These are phyloP conservation scores for Halictus ligatus DNA, from an alignment of 2,888 invertebrate genomes.

Conservation along the genomic window DNA sequence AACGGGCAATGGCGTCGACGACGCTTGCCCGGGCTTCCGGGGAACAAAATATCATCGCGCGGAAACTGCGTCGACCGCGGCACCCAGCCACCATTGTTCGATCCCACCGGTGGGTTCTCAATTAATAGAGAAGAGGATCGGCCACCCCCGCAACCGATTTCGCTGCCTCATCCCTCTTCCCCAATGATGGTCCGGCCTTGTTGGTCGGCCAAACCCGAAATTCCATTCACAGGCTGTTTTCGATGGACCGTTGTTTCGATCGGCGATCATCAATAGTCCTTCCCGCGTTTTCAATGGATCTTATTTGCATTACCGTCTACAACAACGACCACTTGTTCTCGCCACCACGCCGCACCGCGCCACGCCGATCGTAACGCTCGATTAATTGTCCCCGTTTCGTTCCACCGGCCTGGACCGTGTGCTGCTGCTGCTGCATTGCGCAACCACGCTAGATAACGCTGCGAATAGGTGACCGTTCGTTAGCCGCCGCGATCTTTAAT, in stretches of 20 bases:
- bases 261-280: conserved; percentile 32
- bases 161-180: not conserved
- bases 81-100: conserved; percentile 22
- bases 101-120: conserved; percentile 37
- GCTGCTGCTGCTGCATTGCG: conserved; percentile 25
- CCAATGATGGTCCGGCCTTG: not conserved
- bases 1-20: conserved; percentile 53
- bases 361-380: conserved; percentile 30
- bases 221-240: conserved; percentile 45
- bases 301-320: conserved; percentile 40
- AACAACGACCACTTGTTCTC: conserved; percentile 12
- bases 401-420: not conserved
- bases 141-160: not conserved
- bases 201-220: conserved; percentile 33
- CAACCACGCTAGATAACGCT: conserved; percentile 8
- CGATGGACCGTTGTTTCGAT: conserved; percentile 18
- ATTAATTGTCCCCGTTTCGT: conserved; percentile 35
- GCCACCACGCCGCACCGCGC: not conserved
- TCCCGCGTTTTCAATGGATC: conserved; percentile 9
- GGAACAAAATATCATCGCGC: conserved; percentile 56
- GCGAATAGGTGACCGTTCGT: conserved; percentile 48
- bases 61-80: conserved; percentile 2
- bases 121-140: conserved; percentile 50
- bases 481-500: conserved; percentile 56
- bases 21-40: conserved; percentile 19